These are phyloP conservation scores for Emydocephalus ijimae DNA, from an alignment of 2,113 vertebrate genomes.

Conservation along the genomic window DNA sequence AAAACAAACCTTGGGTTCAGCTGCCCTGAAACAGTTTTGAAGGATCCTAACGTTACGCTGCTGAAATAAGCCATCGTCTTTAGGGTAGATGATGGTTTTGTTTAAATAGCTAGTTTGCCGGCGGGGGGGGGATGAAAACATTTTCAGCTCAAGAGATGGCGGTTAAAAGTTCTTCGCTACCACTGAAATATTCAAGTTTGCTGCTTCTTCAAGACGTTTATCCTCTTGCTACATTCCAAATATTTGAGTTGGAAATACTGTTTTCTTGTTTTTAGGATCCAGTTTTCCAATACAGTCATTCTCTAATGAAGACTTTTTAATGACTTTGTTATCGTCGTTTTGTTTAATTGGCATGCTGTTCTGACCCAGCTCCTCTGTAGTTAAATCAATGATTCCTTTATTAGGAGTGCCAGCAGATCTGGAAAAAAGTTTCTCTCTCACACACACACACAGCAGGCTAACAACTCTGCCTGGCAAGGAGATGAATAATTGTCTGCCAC, in stretches of 20 bases:
- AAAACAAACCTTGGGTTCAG: background rate
- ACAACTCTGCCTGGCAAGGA: too few species aligned
- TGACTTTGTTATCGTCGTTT: background rate
- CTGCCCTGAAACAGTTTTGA: constrained; percentile 3
- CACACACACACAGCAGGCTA: too few species aligned
- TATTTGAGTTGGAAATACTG: background rate
- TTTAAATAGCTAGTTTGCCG: background rate
- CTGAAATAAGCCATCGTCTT: background rate
- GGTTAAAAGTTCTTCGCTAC: background rate
- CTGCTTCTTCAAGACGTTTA: background rate
- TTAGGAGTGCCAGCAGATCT: too few species aligned
- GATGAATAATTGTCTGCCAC: too few species aligned
- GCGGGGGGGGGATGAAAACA: background rate
- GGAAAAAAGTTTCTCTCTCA: too few species aligned
- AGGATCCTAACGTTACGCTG: background rate
- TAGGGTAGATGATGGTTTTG: background rate
- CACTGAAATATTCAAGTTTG: background rate
- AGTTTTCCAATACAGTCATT: background rate
- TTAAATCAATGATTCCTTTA: too few species aligned
- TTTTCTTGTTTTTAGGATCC: background rate
- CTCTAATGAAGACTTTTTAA: background rate
- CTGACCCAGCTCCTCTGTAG: too few species aligned
- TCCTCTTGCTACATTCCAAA: background rate
- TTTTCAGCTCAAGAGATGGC: background rate
- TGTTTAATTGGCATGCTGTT: background rate